Conservation (phyloP, 1,140 invertebrate genomes). For the Psilanteris sp. region DNA sequence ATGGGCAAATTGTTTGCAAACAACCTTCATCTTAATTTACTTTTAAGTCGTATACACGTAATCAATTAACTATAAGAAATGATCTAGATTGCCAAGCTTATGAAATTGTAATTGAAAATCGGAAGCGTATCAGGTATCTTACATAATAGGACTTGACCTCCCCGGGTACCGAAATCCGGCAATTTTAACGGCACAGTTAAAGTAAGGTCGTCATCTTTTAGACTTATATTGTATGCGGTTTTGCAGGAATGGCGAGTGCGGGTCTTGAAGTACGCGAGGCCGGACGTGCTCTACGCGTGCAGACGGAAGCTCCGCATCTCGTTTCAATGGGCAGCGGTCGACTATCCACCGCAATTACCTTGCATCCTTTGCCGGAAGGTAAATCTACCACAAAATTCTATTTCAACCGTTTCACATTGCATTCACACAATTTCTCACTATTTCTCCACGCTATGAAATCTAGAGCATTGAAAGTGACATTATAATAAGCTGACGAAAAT, state of each 20-base stretch:
- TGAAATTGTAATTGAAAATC: slow-evolving; percentile 10
- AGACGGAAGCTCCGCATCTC: slow-evolving; percentile 92
- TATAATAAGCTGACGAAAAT: too few species aligned
- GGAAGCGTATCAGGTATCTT: too few species aligned
- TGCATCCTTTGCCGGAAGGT: slow-evolving; percentile 91
- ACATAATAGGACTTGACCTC: too few species aligned
- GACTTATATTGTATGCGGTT: slow-evolving; percentile 55
- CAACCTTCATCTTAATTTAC: too few species aligned
- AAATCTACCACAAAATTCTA: slow-evolving; percentile 62
- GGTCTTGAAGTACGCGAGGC: slow-evolving; percentile 77
- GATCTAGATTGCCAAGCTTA: too few species aligned
- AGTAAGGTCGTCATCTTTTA: slow-evolving; percentile 37
- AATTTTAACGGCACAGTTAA: slow-evolving; percentile 23
- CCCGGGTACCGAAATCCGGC: slow-evolving; percentile 38
- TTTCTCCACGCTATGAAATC: too few species aligned
- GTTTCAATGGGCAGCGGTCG: slow-evolving; percentile 93
- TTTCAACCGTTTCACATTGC: background rate
- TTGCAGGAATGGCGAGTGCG: slow-evolving; percentile 73
- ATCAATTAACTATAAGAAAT: too few species aligned
- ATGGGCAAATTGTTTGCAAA: too few species aligned
- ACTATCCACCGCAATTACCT: slow-evolving; percentile 92
- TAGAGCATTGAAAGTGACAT: too few species aligned
- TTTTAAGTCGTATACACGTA: too few species aligned
- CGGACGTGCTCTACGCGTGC: slow-evolving; percentile 86
- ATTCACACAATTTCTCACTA: too few species aligned